Evolutionary conservation across 2,797 vertebrate species (phyloP).

Genomic region (Myotis myotis): DNA sequence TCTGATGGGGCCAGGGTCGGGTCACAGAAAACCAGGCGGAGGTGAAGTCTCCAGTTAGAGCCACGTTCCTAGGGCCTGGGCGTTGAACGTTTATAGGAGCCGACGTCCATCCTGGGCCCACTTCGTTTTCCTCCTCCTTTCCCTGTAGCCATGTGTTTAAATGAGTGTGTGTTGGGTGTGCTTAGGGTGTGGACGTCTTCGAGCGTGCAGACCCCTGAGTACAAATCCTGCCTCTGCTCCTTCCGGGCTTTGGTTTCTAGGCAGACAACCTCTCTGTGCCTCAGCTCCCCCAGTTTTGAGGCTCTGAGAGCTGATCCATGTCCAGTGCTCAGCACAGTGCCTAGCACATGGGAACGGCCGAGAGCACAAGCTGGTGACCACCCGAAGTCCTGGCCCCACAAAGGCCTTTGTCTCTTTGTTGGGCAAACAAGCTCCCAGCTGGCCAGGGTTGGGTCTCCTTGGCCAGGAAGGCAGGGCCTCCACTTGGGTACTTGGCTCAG

Average conservation of each 20-base stretch:
- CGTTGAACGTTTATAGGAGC: fast-evolving
- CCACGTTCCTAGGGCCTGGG: background rate
- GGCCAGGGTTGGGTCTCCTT: background rate
- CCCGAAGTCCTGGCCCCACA: background rate
- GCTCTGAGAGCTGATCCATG: fast-evolving
- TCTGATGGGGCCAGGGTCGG: too few species aligned
- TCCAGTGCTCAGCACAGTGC: fast-evolving
- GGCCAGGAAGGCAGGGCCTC: background rate
- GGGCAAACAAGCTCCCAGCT: background rate
- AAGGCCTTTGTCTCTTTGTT: background rate
- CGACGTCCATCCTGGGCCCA: fast-evolving
- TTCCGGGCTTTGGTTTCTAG: background rate
- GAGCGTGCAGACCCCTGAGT: background rate
- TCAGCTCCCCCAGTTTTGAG: fast-evolving
- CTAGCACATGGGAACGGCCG: fast-evolving
- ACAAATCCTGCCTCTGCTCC: background rate
- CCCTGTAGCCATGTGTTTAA: background rate
- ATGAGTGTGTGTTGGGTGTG: background rate
- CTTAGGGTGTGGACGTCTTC: background rate
- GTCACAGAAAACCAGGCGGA: background rate
- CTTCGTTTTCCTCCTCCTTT: too few species aligned
- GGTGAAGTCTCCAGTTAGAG: background rate
- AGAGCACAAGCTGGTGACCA: background rate
- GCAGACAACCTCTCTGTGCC: background rate
- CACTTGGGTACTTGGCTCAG: background rate